Conservation (phyloP, 2,888 invertebrate species). For the Tetrapedia diversipes region DNA sequence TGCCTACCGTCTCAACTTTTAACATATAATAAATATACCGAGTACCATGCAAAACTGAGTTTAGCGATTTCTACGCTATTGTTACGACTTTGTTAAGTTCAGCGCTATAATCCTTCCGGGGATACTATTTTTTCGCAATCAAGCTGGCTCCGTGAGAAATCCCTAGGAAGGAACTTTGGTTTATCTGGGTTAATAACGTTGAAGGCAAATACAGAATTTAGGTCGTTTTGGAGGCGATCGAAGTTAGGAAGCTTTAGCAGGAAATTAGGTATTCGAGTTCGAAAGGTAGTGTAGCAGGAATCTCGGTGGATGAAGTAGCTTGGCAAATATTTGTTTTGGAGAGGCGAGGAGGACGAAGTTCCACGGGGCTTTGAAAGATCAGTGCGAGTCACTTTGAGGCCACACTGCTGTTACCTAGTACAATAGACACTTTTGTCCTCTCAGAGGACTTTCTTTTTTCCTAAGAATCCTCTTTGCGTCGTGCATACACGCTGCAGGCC, state of each 20-base stretch:
- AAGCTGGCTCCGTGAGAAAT: no score
- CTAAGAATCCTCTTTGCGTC: not conserved
- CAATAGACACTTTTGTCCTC: not conserved
- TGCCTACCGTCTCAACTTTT: no score
- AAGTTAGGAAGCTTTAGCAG: not conserved
- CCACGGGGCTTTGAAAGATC: not conserved
- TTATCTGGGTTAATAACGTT: not conserved
- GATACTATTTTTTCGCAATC: no score
- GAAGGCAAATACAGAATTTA: not conserved
- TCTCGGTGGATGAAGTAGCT: not conserved
- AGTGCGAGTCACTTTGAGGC: not conserved
- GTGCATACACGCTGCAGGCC: not conserved
- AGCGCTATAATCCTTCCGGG: no score
- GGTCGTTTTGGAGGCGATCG: not conserved
- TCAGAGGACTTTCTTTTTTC: not conserved
- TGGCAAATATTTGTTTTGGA: conserved; percentile 7
- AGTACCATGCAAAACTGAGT: no score
- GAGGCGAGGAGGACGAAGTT: not conserved
- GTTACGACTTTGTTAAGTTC: no score
- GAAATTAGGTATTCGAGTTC: conserved; percentile 3
- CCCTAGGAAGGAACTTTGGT: no score
- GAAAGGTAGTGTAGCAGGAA: not conserved
- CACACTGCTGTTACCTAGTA: not conserved
- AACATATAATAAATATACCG: no score
- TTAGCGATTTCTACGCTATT: no score